A percentile compares a stretch with the other conserved stretches of the same genome.
phyloP scores from a whole-genome alignment of 1,140 invertebrate species.

The Trichonephila clavipes region DNA sequence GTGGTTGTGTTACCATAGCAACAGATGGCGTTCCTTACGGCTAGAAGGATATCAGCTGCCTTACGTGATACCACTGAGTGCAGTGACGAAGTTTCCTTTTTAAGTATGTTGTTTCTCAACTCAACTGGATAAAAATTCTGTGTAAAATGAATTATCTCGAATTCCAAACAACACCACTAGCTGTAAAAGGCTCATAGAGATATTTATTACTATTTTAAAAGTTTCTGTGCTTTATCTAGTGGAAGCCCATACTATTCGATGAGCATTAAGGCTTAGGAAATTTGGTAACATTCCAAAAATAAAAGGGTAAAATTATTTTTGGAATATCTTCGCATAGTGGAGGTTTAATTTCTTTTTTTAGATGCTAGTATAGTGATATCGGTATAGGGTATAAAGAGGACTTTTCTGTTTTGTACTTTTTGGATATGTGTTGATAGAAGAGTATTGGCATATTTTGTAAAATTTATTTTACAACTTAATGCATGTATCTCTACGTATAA shows the following conservation, averaged over 20 bases:
- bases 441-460: too few relatives aligned
- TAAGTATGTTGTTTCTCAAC: not conserved
- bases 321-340: not conserved
- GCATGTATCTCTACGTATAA: too few relatives aligned
- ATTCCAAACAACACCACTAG: not conserved
- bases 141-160: not conserved
- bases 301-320: not conserved
- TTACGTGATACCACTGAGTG: constrained; percentile 13
- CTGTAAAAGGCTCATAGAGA: not conserved
- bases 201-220: not conserved
- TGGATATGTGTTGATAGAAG: too few relatives aligned
- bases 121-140: not conserved
- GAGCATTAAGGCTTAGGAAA: not conserved
- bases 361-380: not conserved
- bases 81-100: constrained; percentile 34
- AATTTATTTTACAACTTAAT: too few relatives aligned
- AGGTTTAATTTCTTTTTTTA: not conserved
- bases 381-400: not conserved
- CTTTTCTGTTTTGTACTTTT: not conserved
- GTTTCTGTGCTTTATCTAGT: too few relatives aligned
- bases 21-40: constrained; percentile 62
- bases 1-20: constrained; percentile 57
- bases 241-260: too few relatives aligned
- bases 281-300: constrained; percentile 20
- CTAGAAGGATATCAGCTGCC: constrained; percentile 49